phyloP scores from a whole-genome alignment of 2,888 invertebrate genomes.

The Leptura quadrifasciata region DNA sequence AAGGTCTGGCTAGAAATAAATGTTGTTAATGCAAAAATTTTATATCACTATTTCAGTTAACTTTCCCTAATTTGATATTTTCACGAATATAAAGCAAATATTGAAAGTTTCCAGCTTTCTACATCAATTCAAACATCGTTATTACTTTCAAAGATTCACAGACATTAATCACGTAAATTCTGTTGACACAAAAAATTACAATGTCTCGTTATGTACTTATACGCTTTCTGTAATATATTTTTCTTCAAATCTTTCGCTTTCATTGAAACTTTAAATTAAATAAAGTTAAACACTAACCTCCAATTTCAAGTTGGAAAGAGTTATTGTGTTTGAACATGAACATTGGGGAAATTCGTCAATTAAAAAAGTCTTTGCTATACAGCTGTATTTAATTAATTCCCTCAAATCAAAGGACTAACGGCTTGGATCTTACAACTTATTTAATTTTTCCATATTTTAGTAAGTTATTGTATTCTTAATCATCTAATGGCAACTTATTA shows the following conservation, averaged over 20 bases:
- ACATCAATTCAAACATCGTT: constrained; percentile 8
- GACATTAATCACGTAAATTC: constrained; percentile 13
- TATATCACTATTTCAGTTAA: not conserved
- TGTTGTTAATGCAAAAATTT: not conserved
- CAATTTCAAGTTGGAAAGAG: not conserved
- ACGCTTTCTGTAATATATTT: not conserved
- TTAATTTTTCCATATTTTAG: not conserved
- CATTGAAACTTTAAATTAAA: constrained; percentile 15
- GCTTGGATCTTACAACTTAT: not conserved
- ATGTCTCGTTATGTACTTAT: constrained; percentile 14
- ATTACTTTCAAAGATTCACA: constrained; percentile 16
- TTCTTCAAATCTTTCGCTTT: constrained; percentile 1
- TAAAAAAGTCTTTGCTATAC: not conserved
- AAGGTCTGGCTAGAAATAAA: not conserved
- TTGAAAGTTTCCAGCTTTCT: constrained; percentile 1
- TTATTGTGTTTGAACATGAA: not conserved
- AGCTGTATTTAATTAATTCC: not conserved
- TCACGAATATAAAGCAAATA: not conserved
- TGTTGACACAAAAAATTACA: constrained; percentile 24
- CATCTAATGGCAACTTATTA: not conserved
- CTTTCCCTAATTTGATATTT: not conserved
- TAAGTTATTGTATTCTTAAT: not conserved
- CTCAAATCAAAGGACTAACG: not conserved
- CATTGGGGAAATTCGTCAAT: not conserved
- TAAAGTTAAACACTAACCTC: constrained; percentile 4